These are phyloP conservation scores for Heterodera carotae DNA, from an alignment of 1,140 invertebrate species.

Conservation along the genomic window DNA sequence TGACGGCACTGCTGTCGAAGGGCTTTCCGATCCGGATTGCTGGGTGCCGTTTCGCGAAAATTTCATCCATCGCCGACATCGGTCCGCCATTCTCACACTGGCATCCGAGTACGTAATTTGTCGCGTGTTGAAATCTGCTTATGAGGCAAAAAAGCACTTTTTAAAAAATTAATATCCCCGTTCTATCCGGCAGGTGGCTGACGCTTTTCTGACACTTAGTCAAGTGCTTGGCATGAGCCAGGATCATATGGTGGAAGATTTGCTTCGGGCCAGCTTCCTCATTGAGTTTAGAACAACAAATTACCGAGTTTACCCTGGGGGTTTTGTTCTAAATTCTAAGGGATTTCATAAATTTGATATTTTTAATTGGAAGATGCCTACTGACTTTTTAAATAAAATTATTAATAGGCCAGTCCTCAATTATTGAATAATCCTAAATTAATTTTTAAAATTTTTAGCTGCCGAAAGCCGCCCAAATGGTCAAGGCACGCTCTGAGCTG, in stretches of 20 bases:
- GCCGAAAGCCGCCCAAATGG: neutral
- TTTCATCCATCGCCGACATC: slow-evolving; percentile 38
- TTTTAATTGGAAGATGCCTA: too few species aligned
- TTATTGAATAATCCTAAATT: too few species aligned
- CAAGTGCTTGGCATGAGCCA: slow-evolving; percentile 30
- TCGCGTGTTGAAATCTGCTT: slow-evolving; percentile 46
- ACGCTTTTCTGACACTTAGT: slow-evolving; percentile 35
- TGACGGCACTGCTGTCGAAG: slow-evolving; percentile 67
- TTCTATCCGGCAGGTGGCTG: slow-evolving; percentile 23
- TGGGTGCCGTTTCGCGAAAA: slow-evolving; percentile 34
- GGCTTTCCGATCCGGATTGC: slow-evolving; percentile 69
- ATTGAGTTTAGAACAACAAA: slow-evolving; percentile 19
- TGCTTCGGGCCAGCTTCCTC: slow-evolving; percentile 41
- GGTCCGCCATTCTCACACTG: slow-evolving; percentile 44
- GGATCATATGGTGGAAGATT: slow-evolving; percentile 36
- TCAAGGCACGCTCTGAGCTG: slow-evolving; percentile 15
- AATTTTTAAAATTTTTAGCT: neutral
- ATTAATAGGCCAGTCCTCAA: too few species aligned
- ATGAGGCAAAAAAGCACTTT: slow-evolving; percentile 29
- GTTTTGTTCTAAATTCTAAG: too few species aligned
- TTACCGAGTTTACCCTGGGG: too few species aligned
- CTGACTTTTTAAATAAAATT: too few species aligned
- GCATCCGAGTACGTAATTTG: slow-evolving; percentile 49
- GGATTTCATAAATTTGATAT: too few species aligned
- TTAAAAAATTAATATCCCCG: slow-evolving; percentile 8